phyloP scores from a whole-genome alignment of 2,797 vertebrate genomes.

The Molothrus ater region DNA sequence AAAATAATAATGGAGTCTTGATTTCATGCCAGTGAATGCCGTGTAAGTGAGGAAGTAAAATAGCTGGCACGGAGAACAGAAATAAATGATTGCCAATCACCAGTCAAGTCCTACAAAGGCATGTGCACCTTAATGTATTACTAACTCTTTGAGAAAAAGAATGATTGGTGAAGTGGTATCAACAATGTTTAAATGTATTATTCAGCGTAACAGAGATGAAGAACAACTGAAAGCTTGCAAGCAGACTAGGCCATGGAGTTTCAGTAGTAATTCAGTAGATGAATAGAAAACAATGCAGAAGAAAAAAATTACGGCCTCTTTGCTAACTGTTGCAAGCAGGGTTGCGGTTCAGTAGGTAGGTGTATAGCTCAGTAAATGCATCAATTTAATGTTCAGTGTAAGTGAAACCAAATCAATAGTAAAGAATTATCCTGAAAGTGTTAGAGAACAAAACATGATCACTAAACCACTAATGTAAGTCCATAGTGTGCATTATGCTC shows the following conservation, averaged over 20 bases:
- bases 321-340: not conserved
- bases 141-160: not conserved
- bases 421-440: not conserved
- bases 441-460: not conserved
- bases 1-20: not conserved
- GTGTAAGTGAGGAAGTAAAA: not conserved
- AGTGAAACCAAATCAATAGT: not conserved
- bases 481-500: not conserved
- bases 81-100: not conserved
- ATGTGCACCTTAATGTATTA: not conserved
- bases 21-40: not conserved
- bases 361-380: not conserved
- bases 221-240: not conserved
- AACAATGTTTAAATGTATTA: not conserved
- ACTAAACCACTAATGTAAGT: rapidly evolving
- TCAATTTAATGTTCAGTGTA: not conserved
- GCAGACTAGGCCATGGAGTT: not conserved
- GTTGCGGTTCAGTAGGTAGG: not conserved
- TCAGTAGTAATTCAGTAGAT: not conserved
- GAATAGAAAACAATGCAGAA: not conserved
- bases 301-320: not conserved
- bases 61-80: not conserved
- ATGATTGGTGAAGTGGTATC: not conserved
- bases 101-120: not conserved
- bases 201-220: not conserved